These are phyloP conservation scores for Eidolon dupreanum DNA, from an alignment of 2,797 vertebrate species.

Conservation along the genomic window DNA sequence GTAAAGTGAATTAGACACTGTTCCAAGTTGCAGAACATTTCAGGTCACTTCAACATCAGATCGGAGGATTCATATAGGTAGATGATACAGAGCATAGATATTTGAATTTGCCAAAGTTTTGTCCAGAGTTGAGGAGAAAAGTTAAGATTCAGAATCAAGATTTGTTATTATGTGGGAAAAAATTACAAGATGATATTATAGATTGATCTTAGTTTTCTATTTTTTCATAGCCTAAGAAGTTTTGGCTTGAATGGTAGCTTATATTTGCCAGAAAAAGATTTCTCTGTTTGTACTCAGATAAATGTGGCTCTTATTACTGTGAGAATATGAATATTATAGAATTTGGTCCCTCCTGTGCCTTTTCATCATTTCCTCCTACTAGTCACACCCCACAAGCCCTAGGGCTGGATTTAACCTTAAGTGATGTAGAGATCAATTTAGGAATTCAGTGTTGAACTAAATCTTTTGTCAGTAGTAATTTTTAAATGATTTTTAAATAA, in stretches of 20 bases:
- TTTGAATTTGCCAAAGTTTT: neutral
- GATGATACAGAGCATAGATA: neutral
- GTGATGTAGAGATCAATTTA: conserved; percentile 56
- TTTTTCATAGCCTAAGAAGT: neutral
- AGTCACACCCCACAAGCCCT: neutral
- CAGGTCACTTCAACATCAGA: neutral
- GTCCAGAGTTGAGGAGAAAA: neutral
- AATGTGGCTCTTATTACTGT: neutral
- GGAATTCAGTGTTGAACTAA: conserved; percentile 70
- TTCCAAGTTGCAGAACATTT: neutral
- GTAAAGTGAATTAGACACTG: neutral
- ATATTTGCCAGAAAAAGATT: neutral
- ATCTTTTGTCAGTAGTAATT: conserved; percentile 71
- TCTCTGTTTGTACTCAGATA: neutral
- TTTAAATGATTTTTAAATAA: conserved; percentile 70
- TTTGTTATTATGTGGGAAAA: neutral
- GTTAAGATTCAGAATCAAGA: neutral
- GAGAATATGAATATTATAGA: neutral
- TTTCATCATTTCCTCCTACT: too few relatives aligned
- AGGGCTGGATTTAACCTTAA: neutral
- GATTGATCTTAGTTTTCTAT: neutral
- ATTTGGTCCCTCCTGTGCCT: neutral
- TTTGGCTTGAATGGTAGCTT: neutral
- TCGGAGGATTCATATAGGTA: neutral
- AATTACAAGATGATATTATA: neutral